Evolutionary conservation across 2,797 vertebrate species (phyloP).

Genomic region (Loriculus beryllinus): DNA sequence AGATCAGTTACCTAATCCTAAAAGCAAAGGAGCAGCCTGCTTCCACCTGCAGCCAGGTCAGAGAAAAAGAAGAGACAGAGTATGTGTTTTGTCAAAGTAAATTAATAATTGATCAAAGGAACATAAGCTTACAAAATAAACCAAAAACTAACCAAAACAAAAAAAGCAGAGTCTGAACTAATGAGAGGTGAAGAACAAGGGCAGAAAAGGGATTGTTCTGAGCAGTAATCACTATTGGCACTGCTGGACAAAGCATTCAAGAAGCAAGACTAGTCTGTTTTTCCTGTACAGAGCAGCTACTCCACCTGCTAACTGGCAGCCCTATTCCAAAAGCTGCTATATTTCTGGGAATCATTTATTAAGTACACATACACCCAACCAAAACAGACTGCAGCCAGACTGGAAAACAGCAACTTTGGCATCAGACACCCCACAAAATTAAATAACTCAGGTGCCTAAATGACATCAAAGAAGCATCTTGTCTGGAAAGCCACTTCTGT

Average conservation of each 20-base stretch:
- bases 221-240: not conserved
- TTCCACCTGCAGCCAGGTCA: not conserved
- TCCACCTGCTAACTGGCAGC: not conserved
- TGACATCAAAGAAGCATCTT: conserved; percentile 6
- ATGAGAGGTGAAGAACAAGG: not conserved
- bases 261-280: not conserved
- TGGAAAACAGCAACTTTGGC: not conserved
- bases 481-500: conserved; percentile 6
- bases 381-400: not conserved
- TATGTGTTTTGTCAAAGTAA: not conserved
- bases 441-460: not conserved
- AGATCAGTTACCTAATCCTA: not conserved
- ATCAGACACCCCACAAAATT: not conserved
- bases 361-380: not conserved
- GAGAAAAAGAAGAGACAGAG: not conserved
- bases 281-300: not conserved
- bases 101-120: not conserved
- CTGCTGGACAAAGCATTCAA: not conserved
- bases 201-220: not conserved
- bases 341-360: not conserved
- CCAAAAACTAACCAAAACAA: not conserved
- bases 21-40: not conserved
- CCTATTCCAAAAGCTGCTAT: not conserved
- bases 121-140: not conserved
- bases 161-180: not conserved